phyloP scores from a whole-genome alignment of 2,888 invertebrate species.

The Smittia sp. region DNA sequence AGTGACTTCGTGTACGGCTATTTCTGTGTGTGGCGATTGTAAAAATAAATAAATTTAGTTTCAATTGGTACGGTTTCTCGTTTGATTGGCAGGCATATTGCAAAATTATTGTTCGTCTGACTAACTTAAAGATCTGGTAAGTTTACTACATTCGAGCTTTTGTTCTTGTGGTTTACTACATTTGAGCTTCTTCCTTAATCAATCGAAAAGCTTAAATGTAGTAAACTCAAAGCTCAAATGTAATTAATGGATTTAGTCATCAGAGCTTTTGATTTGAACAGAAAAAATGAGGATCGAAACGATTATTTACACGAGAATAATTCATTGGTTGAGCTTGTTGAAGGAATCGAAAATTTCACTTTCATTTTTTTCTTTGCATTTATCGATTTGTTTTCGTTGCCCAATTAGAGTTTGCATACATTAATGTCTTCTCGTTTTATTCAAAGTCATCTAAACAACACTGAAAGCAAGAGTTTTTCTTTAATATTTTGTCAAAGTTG shows the following conservation, averaged over 20 bases:
- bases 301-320: background rate
- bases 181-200: too few relatives aligned
- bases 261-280: background rate
- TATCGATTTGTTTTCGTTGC: constrained; percentile 1
- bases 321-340: background rate
- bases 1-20: background rate
- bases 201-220: too few relatives aligned
- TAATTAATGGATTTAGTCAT: background rate
- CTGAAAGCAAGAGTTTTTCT: constrained; percentile 35
- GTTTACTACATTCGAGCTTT: background rate
- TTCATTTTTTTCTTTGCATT: constrained; percentile 1
- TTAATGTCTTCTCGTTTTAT: constrained; percentile 16
- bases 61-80: constrained; percentile 27
- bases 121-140: background rate
- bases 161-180: too few relatives aligned
- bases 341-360: background rate
- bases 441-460: constrained; percentile 33
- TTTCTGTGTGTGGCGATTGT: background rate
- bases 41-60: constrained; percentile 11
- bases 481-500: constrained; percentile 26
- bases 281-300: background rate
- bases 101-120: background rate
- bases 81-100: constrained; percentile 38
- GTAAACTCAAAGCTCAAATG: background rate
- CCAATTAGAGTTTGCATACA: constrained; percentile 22